These are phyloP conservation scores for Apostichopus leukothele DNA, from an alignment of 53 echinoderm and acorn worm species.

Conservation along the genomic window DNA sequence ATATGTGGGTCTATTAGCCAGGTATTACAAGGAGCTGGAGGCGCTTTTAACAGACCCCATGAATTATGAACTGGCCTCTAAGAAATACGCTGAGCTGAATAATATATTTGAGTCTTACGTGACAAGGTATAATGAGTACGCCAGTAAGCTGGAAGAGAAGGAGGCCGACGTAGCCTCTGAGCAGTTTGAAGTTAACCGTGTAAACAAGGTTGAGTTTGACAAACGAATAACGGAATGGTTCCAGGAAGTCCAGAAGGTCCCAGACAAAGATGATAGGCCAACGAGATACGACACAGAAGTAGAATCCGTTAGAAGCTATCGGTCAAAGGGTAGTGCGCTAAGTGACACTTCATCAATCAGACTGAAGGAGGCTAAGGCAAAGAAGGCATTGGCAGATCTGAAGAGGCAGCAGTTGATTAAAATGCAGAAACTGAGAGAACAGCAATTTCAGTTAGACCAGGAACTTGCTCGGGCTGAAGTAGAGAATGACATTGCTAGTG, in stretches of 20 bases:
- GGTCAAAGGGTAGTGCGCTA: neutral
- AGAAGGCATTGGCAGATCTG: neutral
- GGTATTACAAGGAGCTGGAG: slow-evolving; percentile 34
- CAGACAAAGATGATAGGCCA: neutral
- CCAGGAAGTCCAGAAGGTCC: neutral
- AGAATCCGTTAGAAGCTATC: neutral
- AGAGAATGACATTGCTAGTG: neutral
- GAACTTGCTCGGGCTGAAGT: neutral
- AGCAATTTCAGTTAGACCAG: slow-evolving; percentile 21
- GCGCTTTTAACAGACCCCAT: neutral
- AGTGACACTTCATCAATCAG: neutral
- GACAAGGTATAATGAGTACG: neutral
- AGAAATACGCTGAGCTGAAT: slow-evolving; percentile 21
- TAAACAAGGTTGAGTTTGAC: slow-evolving; percentile 24
- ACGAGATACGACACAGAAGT: neutral
- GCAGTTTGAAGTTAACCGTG: neutral
- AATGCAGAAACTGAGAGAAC: slow-evolving; percentile 17
- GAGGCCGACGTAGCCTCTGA: neutral
- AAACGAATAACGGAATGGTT: neutral
- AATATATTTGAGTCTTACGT: slow-evolving; percentile 27
- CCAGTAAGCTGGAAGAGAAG: neutral
- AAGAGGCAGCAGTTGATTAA: slow-evolving; percentile 29
- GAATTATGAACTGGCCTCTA: neutral
- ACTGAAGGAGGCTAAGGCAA: slow-evolving; percentile 21
- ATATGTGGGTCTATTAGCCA: slow-evolving; percentile 9